phyloP scores from a whole-genome alignment of 2,888 invertebrate genomes.

The Gortyna flavago region DNA sequence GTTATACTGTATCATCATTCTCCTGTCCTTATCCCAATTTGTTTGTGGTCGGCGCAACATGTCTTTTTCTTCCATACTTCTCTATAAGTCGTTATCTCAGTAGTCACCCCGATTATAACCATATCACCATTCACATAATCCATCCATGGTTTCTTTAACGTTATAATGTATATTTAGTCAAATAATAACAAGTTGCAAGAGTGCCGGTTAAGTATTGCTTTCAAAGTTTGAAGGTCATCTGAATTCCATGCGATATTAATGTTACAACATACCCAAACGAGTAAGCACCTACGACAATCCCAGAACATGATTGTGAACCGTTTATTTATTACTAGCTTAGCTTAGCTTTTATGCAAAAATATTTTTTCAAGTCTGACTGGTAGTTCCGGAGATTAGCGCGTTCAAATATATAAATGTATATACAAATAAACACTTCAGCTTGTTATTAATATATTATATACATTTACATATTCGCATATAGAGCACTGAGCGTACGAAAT shows the following conservation, averaged over 20 bases:
- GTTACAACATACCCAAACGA: background rate
- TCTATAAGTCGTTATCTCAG: background rate
- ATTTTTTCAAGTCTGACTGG: background rate
- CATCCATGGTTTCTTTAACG: background rate
- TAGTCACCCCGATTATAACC: background rate
- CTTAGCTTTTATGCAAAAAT: background rate
- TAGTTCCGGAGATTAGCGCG: no score
- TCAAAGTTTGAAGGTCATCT: background rate
- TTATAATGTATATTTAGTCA: background rate
- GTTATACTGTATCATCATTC: background rate
- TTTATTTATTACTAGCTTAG: slow-evolving; percentile 7
- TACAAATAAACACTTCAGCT: background rate
- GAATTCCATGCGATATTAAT: background rate
- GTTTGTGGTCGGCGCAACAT: background rate
- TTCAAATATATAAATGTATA: background rate
- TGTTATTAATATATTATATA: no score
- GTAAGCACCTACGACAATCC: background rate
- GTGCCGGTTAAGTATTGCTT: background rate
- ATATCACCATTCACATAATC: background rate
- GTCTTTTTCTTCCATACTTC: no score
- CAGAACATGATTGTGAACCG: background rate
- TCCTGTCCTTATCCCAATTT: background rate
- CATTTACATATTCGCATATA: background rate
- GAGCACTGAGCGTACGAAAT: background rate
- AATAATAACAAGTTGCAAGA: background rate